These are phyloP conservation scores for Oryctes rhinoceros DNA, from an alignment of 1,140 invertebrate genomes.

Conservation along the genomic window DNA sequence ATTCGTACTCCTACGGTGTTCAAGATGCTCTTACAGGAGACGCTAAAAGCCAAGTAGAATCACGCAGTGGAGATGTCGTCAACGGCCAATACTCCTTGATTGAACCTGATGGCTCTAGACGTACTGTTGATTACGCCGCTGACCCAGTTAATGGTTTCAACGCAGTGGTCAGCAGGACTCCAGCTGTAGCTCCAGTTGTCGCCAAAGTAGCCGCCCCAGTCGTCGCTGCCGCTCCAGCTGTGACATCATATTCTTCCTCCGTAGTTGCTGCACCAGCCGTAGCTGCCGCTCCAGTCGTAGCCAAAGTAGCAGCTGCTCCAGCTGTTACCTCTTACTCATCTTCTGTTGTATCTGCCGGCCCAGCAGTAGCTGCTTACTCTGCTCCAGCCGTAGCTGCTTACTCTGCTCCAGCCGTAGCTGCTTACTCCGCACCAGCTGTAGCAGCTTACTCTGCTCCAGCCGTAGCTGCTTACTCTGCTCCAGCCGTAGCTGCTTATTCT, in stretches of 20 bases:
- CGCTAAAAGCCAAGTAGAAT: conserved; percentile 65
- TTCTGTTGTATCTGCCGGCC: conserved; percentile 50
- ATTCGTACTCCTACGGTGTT: conserved; percentile 65
- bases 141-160: conserved; percentile 55
- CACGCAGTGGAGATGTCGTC: conserved; percentile 50
- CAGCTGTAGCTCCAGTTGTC: conserved; percentile 60
- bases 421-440: conserved; percentile 13
- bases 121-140: conserved; percentile 61
- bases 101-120: conserved; percentile 29
- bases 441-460: conserved; percentile 38
- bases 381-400: conserved; percentile 6
- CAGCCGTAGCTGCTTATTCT: conserved; percentile 37
- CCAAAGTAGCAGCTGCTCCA: conserved; percentile 17
- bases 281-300: background rate
- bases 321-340: conserved; percentile 56
- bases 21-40: conserved; percentile 67
- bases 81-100: conserved; percentile 55
- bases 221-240: conserved; percentile 48
- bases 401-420: background rate
- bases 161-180: conserved; percentile 64
- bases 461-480: conserved; percentile 34
- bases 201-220: conserved; percentile 53
- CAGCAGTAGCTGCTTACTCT: background rate
- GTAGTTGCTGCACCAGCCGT: conserved; percentile 51
- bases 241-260: conserved; percentile 52